Conservation (phyloP, 2,888 invertebrate species). For the Pegoplata infirma region DNA sequence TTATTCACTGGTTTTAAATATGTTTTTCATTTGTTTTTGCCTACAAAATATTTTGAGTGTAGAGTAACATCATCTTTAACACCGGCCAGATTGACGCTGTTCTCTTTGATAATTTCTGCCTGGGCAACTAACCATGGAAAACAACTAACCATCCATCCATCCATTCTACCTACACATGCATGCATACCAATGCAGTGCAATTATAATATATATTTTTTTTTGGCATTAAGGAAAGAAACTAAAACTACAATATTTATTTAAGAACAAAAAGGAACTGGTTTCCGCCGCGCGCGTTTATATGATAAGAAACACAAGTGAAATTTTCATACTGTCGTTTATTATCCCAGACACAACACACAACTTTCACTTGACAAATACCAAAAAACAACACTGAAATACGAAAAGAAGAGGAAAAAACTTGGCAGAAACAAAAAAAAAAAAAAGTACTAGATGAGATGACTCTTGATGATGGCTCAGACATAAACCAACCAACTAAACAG, state of each 20-base stretch:
- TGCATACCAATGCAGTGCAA: constrained; percentile 41
- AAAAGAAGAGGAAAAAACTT: constrained; percentile 57
- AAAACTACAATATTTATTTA: constrained; percentile 50
- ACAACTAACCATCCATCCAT: background rate
- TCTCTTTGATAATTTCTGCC: too few species aligned
- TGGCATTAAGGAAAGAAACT: constrained; percentile 55
- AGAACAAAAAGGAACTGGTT: constrained; percentile 62
- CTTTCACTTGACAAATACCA: constrained; percentile 63
- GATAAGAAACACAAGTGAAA: constrained; percentile 58
- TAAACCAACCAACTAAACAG: constrained; percentile 7
- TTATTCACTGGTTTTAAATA: too few species aligned
- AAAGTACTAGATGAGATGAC: constrained; percentile 45
- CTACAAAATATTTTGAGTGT: too few species aligned
- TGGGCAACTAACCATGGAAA: too few species aligned
- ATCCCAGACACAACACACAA: constrained; percentile 59
- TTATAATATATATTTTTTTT: constrained; percentile 53
- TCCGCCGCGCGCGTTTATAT: constrained; percentile 42
- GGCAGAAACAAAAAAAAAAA: constrained; percentile 14
- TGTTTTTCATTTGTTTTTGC: too few species aligned
- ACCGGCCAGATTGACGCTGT: too few species aligned
- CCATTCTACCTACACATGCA: background rate
- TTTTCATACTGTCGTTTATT: constrained; percentile 53
- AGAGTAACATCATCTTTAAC: too few species aligned
- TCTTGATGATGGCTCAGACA: constrained; percentile 47
- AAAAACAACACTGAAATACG: constrained; percentile 38